A percentile compares a stretch with the other conserved stretches of the same genome.
Evolutionary conservation across 2,113 vertebrate species (phyloP).

Genomic region (Trichechus manatus): DNA sequence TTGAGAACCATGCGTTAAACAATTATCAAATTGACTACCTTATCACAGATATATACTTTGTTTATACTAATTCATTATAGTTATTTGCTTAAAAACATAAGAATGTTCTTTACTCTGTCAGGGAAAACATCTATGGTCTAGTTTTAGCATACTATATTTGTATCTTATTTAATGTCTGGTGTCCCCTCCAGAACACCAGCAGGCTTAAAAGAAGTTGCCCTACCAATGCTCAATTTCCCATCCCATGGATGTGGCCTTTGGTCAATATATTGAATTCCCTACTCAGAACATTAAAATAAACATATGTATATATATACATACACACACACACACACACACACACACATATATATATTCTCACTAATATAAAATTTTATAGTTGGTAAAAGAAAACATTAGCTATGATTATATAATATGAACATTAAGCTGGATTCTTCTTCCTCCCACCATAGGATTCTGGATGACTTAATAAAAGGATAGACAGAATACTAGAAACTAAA

Average conservation of each 20-base stretch:
- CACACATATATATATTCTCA: not conserved
- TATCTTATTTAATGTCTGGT: not conserved
- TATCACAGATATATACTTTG: slow-evolving; percentile 12
- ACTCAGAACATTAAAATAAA: slow-evolving; percentile 50
- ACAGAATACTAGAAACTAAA: slow-evolving; percentile 27
- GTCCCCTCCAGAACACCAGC: not conserved
- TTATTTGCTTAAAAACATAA: slow-evolving; percentile 52
- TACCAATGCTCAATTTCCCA: not conserved
- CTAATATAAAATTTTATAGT: not conserved
- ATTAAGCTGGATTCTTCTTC: slow-evolving; percentile 26
- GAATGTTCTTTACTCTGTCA: slow-evolving; percentile 23
- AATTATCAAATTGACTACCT: slow-evolving; percentile 40
- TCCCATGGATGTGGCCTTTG: not conserved
- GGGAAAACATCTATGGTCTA: not conserved
- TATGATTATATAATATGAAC: slow-evolving; percentile 25
- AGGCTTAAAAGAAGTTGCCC: slow-evolving; percentile 30
- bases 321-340: not conserved
- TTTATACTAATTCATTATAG: slow-evolving; percentile 10
- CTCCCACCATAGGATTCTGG: slow-evolving; percentile 12
- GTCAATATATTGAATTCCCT: slow-evolving; percentile 45
- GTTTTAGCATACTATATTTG: not conserved
- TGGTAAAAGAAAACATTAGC: slow-evolving; percentile 27
- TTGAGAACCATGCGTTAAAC: not conserved
- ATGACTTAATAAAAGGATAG: slow-evolving; percentile 45
- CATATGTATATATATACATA: not conserved